Evolutionary conservation across 2,113 vertebrate species (phyloP), one percentile per base, ranked within the genome.

Genomic region (Tursiops truncatus): DNA sequence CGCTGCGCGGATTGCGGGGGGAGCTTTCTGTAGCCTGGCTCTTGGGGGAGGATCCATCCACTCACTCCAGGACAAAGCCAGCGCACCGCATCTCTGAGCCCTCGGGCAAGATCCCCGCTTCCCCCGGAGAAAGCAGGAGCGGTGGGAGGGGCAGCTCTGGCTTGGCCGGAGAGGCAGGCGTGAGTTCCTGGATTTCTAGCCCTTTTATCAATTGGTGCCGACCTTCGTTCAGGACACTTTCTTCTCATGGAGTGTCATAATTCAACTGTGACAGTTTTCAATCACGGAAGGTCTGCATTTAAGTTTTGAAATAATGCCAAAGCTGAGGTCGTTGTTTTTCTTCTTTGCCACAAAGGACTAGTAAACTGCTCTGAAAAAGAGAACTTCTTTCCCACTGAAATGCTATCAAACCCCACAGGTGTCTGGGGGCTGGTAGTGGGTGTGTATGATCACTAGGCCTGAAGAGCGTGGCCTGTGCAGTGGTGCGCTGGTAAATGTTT

Each of bases 1-100:
- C 1, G 44, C 47, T 2, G 6, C 18, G 6, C 26, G 0, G 6
- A 2, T 2, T 2, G 26, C 13, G 0, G 0, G 1, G 56, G 56
- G 10, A 18, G 67, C 67, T 36, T 47, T 65, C 56, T 31, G 6
- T 6, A 80, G 62, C 36, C 2, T 0, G 0, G 67, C 62, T 41
- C 33, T 56, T 9, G 74, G 8, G 8, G 13, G 2, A 80, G 56
- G 53, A 60, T 60, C 65, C 77, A 80, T 21, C 53, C 77, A 36
- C 53, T 53, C n/a, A 15, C 33, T 80, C 53, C 20, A 21, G n/a
- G 21, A 53, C 15, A 17, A 25, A 38, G 58, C 6, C 73, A 41
- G 88, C 63, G 50, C 71, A 13, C 77, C 6, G 26, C 28, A 8
- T 2, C 53, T 47, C 44, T 0, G 68, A 36, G 76, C 18, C 14